Conservation (phyloP, 2,797 vertebrate genomes). For the Mormyrus hasselquistii region DNA sequence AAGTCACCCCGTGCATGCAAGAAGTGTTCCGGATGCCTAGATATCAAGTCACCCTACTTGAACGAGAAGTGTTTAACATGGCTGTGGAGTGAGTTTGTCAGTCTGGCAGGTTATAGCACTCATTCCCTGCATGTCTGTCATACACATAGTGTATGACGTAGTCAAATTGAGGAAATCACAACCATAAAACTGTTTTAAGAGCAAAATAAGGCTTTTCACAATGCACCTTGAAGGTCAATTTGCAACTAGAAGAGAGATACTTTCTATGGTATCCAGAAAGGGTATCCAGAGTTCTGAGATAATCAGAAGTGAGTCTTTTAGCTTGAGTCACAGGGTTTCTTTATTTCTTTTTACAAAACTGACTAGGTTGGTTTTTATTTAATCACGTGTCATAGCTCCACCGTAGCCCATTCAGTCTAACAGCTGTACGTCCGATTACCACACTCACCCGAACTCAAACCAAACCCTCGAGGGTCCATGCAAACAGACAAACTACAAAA, state of each 20-base stretch:
- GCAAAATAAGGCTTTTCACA: background rate
- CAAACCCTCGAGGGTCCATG: background rate
- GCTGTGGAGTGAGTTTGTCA: background rate
- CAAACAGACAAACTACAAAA: background rate
- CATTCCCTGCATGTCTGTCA: background rate
- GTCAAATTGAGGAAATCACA: background rate
- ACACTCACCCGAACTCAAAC: background rate
- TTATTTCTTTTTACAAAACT: background rate
- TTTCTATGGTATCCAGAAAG: background rate
- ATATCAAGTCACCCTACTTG: background rate
- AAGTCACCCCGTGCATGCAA: background rate
- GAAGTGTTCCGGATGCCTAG: background rate
- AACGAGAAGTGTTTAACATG: background rate
- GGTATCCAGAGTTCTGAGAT: background rate
- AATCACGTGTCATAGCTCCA: background rate
- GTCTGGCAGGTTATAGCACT: background rate
- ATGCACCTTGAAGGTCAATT: background rate
- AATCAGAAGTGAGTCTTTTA: background rate
- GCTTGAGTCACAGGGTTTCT: background rate
- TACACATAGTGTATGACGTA: background rate
- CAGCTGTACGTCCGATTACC: background rate
- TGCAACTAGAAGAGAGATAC: background rate
- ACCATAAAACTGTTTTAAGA: background rate
- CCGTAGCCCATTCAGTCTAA: background rate
- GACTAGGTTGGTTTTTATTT: background rate